These are phyloP conservation scores for Eupithecia centaureata DNA, from an alignment of 2,888 invertebrate species.

Conservation along the genomic window DNA sequence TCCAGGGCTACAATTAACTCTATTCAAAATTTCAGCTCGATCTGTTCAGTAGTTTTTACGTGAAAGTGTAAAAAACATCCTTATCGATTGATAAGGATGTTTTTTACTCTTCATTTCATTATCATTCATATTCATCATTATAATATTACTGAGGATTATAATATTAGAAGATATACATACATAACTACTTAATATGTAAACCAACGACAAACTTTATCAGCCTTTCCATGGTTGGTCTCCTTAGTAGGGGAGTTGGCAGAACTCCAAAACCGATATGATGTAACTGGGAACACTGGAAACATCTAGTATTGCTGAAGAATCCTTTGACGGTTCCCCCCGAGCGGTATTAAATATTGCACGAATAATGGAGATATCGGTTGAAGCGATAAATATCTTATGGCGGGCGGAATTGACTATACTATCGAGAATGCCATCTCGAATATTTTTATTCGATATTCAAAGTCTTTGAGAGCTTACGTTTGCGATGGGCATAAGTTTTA, in stretches of 20 bases:
- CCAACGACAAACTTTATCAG: background rate
- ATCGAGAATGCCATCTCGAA: background rate
- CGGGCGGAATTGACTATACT: background rate
- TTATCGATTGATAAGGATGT: no score
- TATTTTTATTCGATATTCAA: background rate
- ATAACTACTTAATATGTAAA: no score
- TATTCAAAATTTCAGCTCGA: no score
- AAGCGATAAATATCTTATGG: background rate
- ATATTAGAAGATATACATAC: no score
- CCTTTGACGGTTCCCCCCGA: conserved; percentile 11
- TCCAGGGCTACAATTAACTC: no score
- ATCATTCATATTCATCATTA: no score
- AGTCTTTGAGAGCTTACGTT: background rate
- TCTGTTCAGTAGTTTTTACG: no score
- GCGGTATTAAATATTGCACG: background rate
- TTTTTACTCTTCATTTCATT: no score
- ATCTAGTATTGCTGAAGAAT: conserved; percentile 10
- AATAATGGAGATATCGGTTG: conserved; percentile 4
- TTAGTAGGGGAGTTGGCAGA: conserved; percentile 33
- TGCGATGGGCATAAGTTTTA: background rate
- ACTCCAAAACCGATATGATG: conserved; percentile 35
- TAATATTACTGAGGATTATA: no score
- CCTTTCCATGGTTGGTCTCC: background rate
- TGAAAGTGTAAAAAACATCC: no score
- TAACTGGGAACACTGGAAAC: conserved; percentile 13